Evolutionary conservation across 2,113 vertebrate species (phyloP).

Genomic region (Atlantisia rogersi): DNA sequence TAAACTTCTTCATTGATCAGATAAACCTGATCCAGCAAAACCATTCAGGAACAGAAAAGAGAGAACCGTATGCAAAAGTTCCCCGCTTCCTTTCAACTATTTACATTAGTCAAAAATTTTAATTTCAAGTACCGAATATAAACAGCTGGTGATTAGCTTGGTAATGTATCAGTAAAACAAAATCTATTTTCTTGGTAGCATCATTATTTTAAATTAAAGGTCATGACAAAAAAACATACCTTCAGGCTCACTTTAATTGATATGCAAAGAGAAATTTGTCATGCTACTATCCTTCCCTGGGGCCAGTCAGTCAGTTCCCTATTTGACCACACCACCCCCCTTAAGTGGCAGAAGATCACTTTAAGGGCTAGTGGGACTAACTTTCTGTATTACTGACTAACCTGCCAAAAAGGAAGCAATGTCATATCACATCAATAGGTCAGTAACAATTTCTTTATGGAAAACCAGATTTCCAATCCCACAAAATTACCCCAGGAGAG

Average conservation of each 20-base stretch:
- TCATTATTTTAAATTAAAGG: not conserved
- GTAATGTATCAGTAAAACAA: not conserved
- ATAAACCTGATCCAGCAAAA: not conserved
- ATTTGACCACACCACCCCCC: not conserved
- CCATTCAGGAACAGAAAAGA: not conserved
- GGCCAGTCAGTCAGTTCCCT: not conserved
- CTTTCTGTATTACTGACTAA: not conserved
- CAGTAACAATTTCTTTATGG: slow-evolving; percentile 11
- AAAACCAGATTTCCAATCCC: slow-evolving; percentile 13
- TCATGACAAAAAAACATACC: not conserved
- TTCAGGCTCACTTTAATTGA: not conserved
- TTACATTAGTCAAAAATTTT: not conserved
- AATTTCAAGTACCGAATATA: not conserved
- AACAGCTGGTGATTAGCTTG: not conserved
- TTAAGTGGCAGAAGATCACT: not conserved
- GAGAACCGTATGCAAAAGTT: not conserved
- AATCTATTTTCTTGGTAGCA: not conserved
- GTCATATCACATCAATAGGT: not conserved
- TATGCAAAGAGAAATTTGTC: not conserved
- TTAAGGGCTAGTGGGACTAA: not conserved
- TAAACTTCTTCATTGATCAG: not conserved
- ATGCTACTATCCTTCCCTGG: not conserved
- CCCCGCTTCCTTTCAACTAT: not conserved
- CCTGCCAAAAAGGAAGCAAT: not conserved
- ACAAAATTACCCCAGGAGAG: not conserved